Percentiles rank a stretch among this genome's conserved stretches.
Evolutionary conservation across 2,113 vertebrate genomes (phyloP).

Genomic region (Clarias batrachus): DNA sequence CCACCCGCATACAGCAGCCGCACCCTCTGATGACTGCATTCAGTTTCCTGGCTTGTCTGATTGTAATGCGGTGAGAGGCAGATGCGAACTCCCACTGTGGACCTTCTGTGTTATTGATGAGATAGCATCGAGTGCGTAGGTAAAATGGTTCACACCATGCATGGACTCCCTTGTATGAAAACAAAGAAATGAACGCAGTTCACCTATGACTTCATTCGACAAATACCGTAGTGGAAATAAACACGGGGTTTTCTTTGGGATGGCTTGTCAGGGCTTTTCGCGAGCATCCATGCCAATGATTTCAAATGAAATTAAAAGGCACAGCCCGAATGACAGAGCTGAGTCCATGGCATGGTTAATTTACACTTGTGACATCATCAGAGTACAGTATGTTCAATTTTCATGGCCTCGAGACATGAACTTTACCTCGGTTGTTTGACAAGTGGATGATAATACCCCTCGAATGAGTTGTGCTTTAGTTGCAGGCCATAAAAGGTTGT

Average conservation of each 20-base stretch:
- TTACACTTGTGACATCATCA: slow-evolving; percentile 18
- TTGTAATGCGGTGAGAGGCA: slow-evolving; percentile 53
- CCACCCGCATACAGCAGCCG: slow-evolving; percentile 35
- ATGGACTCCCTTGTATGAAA: slow-evolving; percentile 2
- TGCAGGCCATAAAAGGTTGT: slow-evolving; percentile 65
- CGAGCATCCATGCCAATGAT: background rate
- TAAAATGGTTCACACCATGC: background rate
- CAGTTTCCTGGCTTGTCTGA: slow-evolving; percentile 57
- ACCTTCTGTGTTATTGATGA: slow-evolving; percentile 13
- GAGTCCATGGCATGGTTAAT: background rate
- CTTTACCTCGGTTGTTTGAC: background rate
- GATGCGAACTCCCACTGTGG: slow-evolving; percentile 60
- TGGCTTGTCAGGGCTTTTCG: background rate
- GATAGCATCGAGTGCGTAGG: slow-evolving; percentile 16
- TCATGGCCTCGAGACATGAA: slow-evolving; percentile 8
- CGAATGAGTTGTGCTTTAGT: slow-evolving; percentile 31
- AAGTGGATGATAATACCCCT: background rate
- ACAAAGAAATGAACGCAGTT: slow-evolving; percentile 9
- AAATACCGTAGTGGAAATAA: slow-evolving; percentile 11
- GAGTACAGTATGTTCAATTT: slow-evolving; percentile 3
- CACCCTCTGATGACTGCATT: slow-evolving; percentile 64
- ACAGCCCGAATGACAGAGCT: slow-evolving; percentile 18
- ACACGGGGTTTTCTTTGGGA: background rate
- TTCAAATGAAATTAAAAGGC: background rate
- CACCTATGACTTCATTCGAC: slow-evolving; percentile 31